Evolutionary conservation across 2,888 invertebrate genomes (phyloP).

Genomic region (Pristionchus maxplancki): DNA sequence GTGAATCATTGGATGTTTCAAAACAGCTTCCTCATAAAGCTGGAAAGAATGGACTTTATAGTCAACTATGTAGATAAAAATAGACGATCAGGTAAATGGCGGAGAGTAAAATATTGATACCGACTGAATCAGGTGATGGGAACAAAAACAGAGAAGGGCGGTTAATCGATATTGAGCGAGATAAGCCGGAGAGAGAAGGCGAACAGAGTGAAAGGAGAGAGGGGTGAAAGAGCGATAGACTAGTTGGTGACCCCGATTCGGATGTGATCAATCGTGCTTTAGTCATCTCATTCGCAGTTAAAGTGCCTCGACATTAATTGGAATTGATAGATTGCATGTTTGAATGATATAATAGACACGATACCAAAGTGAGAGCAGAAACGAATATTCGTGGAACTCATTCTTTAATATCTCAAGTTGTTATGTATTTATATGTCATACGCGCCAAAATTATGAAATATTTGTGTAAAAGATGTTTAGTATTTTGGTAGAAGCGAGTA

Average conservation of each 20-base stretch:
- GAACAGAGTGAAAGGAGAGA: constrained; percentile 45
- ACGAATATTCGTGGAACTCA: not conserved
- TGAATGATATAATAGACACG: not conserved
- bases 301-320: not conserved
- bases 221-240: constrained; percentile 47
- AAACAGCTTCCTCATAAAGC: constrained; percentile 19
- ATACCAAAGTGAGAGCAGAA: not conserved
- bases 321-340: not conserved
- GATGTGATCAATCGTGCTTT: not conserved
- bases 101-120: not conserved
- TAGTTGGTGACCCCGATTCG: constrained; percentile 49
- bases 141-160: not conserved
- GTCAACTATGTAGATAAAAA: no score
- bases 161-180: constrained; percentile 46
- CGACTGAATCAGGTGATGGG: constrained; percentile 11
- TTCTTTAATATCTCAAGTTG: no score
- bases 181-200: constrained; percentile 44
- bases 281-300: constrained; percentile 19
- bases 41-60: no score
- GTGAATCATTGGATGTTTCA: constrained; percentile 70
- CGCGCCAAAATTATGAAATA: no score
- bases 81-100: not conserved
- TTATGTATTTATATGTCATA: no score
- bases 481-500: no score
- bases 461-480: no score